Evolutionary conservation across 2,113 vertebrate species (phyloP).

Genomic region (Rana temporaria): DNA sequence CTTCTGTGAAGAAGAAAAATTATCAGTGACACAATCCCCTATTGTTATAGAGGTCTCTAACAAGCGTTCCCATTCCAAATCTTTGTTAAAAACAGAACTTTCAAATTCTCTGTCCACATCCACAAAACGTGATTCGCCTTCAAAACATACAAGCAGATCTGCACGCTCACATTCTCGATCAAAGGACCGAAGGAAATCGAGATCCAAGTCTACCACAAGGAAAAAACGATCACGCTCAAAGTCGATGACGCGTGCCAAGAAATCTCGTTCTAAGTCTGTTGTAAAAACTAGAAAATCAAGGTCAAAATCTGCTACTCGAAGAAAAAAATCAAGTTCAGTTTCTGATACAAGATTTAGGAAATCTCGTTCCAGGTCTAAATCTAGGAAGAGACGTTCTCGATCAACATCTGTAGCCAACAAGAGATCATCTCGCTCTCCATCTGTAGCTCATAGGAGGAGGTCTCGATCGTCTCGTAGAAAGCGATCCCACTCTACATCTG

Average conservation of each 20-base stretch:
- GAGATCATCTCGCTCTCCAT: conserved; percentile 74
- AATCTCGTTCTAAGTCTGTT: conserved; percentile 6
- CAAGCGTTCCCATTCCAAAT: background rate
- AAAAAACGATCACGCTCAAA: conserved; percentile 40
- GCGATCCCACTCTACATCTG: conserved; percentile 73
- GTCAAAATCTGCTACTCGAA: conserved; percentile 46
- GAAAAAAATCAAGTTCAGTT: conserved; percentile 71
- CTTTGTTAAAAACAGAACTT: background rate
- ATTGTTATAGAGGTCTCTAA: background rate
- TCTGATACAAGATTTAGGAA: conserved; percentile 46
- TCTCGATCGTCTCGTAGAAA: conserved; percentile 73
- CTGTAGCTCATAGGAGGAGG: conserved; percentile 46
- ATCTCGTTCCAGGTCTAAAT: conserved; percentile 11
- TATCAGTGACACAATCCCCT: background rate
- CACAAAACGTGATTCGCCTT: background rate
- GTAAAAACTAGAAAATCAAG: background rate
- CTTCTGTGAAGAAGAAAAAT: background rate
- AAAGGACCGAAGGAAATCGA: conserved; percentile 1
- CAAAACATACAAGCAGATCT: background rate
- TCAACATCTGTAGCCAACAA: conserved; percentile 64
- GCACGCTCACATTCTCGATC: conserved; percentile 33
- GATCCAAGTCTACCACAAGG: conserved; percentile 12
- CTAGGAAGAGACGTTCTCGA: background rate
- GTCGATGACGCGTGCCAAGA: conserved; percentile 37
- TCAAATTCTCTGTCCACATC: background rate